These are phyloP conservation scores for Eristalis intricaria DNA, from an alignment of 2,888 invertebrate species.

Conservation along the genomic window DNA sequence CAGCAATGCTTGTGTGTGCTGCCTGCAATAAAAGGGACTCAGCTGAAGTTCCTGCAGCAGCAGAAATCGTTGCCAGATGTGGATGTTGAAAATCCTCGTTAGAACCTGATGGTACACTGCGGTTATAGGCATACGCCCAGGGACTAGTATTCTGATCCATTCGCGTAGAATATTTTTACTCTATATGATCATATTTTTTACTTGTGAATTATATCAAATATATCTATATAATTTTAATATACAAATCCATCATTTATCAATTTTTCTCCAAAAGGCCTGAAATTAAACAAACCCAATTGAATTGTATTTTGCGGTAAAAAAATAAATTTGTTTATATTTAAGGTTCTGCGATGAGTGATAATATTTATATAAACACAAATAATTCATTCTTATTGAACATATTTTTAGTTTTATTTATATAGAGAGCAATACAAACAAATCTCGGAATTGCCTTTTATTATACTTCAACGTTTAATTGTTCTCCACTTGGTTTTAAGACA, in stretches of 20 bases:
- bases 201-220: not conserved
- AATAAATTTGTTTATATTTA: constrained; percentile 29
- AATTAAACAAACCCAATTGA: not conserved
- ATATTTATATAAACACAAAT: constrained; percentile 26
- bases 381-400: not conserved
- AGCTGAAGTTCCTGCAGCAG: constrained; percentile 83
- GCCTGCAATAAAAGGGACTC: constrained; percentile 87
- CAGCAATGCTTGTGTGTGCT: constrained; percentile 84
- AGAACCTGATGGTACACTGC: constrained; percentile 86
- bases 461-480: not conserved
- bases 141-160: constrained; percentile 94
- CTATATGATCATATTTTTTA: not conserved
- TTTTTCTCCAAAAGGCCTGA: not conserved
- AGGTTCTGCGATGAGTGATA: constrained; percentile 11
- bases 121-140: constrained; percentile 93
- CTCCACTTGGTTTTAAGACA: constrained; percentile 7
- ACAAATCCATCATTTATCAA: not conserved
- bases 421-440: not conserved
- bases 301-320: not conserved
- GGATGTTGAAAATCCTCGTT: constrained; percentile 87
- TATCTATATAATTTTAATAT: not conserved
- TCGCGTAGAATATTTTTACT: constrained; percentile 33
- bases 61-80: constrained; percentile 84
- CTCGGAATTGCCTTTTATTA: not conserved
- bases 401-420: not conserved